Evolutionary conservation across 2,113 vertebrate genomes (phyloP), one percentile per base, ranked within the genome.

Genomic region (Siniperca knerii): DNA sequence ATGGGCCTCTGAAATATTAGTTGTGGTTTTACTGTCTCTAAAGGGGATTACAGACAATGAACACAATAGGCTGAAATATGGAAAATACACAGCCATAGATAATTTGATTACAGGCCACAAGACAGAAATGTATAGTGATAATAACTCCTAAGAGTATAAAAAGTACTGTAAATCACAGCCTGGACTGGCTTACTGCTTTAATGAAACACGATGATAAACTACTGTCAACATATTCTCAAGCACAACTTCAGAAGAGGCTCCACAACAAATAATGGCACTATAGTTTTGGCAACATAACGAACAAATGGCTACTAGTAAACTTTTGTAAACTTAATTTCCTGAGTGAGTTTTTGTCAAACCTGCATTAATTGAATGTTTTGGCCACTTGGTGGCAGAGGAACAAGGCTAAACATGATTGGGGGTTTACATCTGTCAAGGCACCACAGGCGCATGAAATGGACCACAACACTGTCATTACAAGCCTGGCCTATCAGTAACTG

Each of bases 401-500:
- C 11, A 48, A 25, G 29, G 29, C 29, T 29, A 29, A 29, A 29
- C 29, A 29, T 29, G 29, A 29, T 29, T 2, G 29, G 29, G 77
- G 62, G 62, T 85, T 87, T 81, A 62, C 86, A 77, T 86, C 77
- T 70, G 84, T 90, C 87, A 85, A 23, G 52, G 82, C 48, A 50
- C 54, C 62, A 69, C 57, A 23, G 18, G 52, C 9, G 10, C 72
- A 72, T 40, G 20, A 77, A 85, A 54, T 54, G 12, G 52, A 67
- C 77, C 82, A 60, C 69, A 79, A 23, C n/a, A 1, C 54, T 52
- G 65, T 81, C 76, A n/a, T 72, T 71, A 78, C 29, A 50, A 29
- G 42, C 15, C 79, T 50, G 86, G 6, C 96, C 96, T 93, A 96
- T 96, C 89, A 93, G 70, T 81, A 37, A 7, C 23, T 1, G 25